A percentile compares a stretch with the other conserved stretches of the same genome.
phyloP scores from a whole-genome alignment of 2,113 vertebrate genomes.

The Aspiorhynchus laticeps region DNA sequence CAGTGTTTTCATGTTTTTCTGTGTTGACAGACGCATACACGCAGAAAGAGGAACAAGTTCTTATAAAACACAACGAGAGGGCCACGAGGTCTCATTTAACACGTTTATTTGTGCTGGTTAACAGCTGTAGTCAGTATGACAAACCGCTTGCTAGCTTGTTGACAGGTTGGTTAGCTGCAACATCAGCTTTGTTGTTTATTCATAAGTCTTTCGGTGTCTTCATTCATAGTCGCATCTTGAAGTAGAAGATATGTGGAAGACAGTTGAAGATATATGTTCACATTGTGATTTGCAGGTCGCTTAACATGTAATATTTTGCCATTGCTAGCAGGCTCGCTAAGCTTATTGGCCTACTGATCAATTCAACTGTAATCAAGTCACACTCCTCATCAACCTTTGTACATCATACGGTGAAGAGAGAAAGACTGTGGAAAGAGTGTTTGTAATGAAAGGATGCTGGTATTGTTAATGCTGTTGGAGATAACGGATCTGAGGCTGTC shows the following conservation, averaged over 20 bases:
- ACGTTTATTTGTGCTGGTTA: not conserved
- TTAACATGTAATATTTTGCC: not conserved
- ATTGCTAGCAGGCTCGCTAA: not conserved
- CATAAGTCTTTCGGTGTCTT: not conserved
- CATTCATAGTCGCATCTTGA: not conserved
- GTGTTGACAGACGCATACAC: not conserved
- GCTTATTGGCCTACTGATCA: conserved; percentile 9
- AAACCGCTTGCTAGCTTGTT: conserved; percentile 38
- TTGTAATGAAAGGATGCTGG: no score
- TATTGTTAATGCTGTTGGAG: not conserved
- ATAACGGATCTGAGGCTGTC: not conserved
- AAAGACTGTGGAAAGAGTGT: not conserved
- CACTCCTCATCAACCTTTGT: not conserved
- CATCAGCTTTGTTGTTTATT: not conserved
- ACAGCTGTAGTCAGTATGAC: not conserved
- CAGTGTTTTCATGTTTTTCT: conserved; percentile 34
- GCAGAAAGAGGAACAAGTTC: not conserved
- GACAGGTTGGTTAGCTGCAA: conserved; percentile 1
- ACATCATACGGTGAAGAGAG: not conserved
- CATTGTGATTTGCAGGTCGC: not conserved
- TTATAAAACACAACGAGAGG: not conserved
- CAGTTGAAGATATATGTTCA: not conserved
- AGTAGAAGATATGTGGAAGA: not conserved
- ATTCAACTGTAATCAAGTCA: not conserved
- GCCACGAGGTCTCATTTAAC: not conserved